Base-by-base conservation (phyloP, 2,113 vertebrate species). In the Pollimyrus isidori region DNA sequence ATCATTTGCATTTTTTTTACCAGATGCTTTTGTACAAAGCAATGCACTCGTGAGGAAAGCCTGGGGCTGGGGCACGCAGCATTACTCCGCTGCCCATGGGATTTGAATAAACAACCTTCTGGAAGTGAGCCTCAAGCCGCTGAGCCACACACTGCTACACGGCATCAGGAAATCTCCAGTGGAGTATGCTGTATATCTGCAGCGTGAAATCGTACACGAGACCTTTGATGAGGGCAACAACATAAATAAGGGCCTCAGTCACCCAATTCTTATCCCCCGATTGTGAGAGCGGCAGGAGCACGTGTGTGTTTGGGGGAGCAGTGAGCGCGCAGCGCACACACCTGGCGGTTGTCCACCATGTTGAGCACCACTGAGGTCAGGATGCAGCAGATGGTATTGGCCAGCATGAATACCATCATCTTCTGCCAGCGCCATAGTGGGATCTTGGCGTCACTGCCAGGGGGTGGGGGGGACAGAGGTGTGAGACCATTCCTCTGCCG, bases 321-420 rank as follows among this genome's bases (percentile, higher is more conserved):
- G n/a, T 30, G 23, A 6, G 45, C 0, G 45, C 0, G 7, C 6
- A 1, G 42, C 9, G 42, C 13, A 42, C 91, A 89, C 91, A 96
- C 96, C 95, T 97, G 95, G 93, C 94, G 94, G 86, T 92, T 93
- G 92, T 97, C 97, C 15, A 95, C 94, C 0, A 96, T 3, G 1
- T 95, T 98, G 88, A 97, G 96, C 90, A 93, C 50, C 39, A 95
- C 2, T 0, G 96, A 96, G n/a, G 94, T 93, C 87, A 95, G 11
- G 39, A 97, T 94, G 89, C 96, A 97, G 52, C 94, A 21, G 11
- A 96, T 39, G 48, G 95, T 96, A 91, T 97, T 97, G 50, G 94
- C 95, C 93, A 97, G 88, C 96, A 97, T 96, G 89, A 97, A 97
- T 92, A 96, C 93, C 96, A 97, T 96, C 96, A 96, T 95, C 92